These are phyloP conservation scores for Dryobota labecula DNA, from an alignment of 2,888 invertebrate genomes.

Conservation along the genomic window DNA sequence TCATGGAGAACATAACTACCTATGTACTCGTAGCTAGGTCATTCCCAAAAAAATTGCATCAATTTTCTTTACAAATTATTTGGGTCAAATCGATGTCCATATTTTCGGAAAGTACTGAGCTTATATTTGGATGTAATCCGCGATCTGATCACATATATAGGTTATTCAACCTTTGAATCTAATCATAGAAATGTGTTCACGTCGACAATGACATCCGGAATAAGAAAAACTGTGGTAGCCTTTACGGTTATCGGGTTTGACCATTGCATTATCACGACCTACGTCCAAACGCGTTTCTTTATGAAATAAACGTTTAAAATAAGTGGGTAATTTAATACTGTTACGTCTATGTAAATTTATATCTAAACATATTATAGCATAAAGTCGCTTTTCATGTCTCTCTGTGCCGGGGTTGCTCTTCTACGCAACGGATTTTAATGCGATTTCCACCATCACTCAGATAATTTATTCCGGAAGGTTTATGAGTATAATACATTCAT, in stretches of 20 bases:
- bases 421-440: no score
- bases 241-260: conserved; percentile 8
- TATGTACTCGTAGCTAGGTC: background rate
- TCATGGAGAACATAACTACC: background rate
- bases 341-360: no score
- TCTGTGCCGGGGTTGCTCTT: no score
- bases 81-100: conserved; percentile 24
- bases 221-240: background rate
- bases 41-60: background rate
- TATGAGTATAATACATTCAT: no score
- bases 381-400: no score
- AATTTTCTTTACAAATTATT: conserved; percentile 8
- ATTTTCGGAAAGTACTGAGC: background rate
- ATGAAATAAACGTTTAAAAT: no score
- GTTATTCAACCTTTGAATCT: conserved; percentile 34
- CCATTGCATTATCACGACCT: background rate
- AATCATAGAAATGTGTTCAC: conserved; percentile 43
- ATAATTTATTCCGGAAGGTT: no score
- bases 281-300: no score
- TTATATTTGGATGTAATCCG: background rate
- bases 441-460: no score
- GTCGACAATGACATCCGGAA: background rate
- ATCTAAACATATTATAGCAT: no score
- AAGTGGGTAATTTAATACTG: no score
- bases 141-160: conserved; percentile 18